Percentiles rank a stretch among this genome's conserved stretches.
phyloP scores from a whole-genome alignment of 1,140 invertebrate species.

The Drosophila kurseongensis region DNA sequence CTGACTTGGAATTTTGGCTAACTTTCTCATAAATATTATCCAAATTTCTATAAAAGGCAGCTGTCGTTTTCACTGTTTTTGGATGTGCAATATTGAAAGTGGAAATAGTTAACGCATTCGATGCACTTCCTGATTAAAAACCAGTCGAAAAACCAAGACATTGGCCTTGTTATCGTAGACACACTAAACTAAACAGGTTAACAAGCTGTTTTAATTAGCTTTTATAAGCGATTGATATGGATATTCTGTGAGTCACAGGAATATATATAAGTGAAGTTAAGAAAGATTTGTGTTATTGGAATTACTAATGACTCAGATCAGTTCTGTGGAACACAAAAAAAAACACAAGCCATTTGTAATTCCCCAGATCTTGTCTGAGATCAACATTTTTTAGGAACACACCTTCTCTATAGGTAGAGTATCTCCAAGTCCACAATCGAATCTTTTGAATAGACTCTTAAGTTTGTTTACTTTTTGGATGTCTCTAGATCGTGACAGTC shows the following conservation, averaged over 20 bases:
- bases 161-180: slow-evolving; percentile 30
- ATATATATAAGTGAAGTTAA: not conserved
- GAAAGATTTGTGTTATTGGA: no score
- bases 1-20: not conserved
- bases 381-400: not conserved
- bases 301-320: not conserved
- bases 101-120: not conserved
- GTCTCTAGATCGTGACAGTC: slow-evolving; percentile 16
- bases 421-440: slow-evolving; percentile 7
- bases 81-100: slow-evolving; percentile 2
- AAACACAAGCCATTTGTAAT: no score
- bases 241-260: slow-evolving; percentile 10
- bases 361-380: no score
- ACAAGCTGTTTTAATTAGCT: slow-evolving; percentile 8
- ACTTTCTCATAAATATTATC: not conserved
- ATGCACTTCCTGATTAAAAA: slow-evolving; percentile 31
- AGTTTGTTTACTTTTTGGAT: slow-evolving; percentile 18
- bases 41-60: not conserved
- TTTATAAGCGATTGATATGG: slow-evolving; percentile 4
- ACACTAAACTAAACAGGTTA: slow-evolving; percentile 19
- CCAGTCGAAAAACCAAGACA: slow-evolving; percentile 31
- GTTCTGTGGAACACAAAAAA: not conserved
- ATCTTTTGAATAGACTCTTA: not conserved
- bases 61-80: not conserved
- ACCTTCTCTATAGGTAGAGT: slow-evolving; percentile 9